Evolutionary conservation across 2,113 vertebrate genomes (phyloP), one percentile per base, ranked within the genome.

Genomic region (Syngnathoides biaculeatus): DNA sequence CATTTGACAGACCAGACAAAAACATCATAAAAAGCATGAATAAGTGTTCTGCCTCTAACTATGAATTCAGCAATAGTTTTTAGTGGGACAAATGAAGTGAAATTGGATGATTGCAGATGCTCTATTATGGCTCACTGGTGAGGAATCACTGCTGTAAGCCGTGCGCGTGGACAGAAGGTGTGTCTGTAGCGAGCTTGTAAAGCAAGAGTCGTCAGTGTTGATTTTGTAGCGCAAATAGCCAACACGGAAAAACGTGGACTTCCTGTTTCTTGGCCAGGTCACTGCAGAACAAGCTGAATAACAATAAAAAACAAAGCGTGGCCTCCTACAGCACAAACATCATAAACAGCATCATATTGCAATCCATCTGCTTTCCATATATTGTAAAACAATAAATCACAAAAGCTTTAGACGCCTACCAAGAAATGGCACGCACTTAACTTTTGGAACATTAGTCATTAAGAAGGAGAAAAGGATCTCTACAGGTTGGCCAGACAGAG

Each of bases 181-280:
- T 19, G 35, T 47, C 20, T n/a, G 22, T 27, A 22, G 27, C 26
- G 13, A 60, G 45, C 26, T 58, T 39, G 66, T 56, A 64, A 57
- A 56, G 38, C 67, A 24, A 59, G n/a, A 22, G 53, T 58, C 19
- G 38, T 63, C 52, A 11, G 1, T 67, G 63, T 12, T 57, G 66
- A 63, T 40, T 40, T 61, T 50, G 58, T 60, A 57, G 57, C 55
- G 57, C 15, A 5, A 74, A 60, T 56, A 60, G 15, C 26, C 47
- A 0, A 52, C 3, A 11, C n/a, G 72, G 26, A 67, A 73, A 74
- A 77, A 71, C 59, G 30, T 78, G 63, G 56, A 77, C 79, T 84
- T 87, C 82, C 85, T 81, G 77, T 82, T 82, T 62, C 50, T 65
- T 40, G 24, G 57, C 65, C 57, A 64, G 39, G 68, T 71, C 1